Conservation (phyloP, 2,113 vertebrate species). For the zebrafish (Danio rerio) region GRCz12tu NC_133189.1:39787501-39788000, state of each 20-base stretch:
- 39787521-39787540: slow-evolving; percentile 66
- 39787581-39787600: slow-evolving; percentile 37
- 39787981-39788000: background rate
- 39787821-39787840: slow-evolving; percentile 58
- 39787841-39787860: slow-evolving; percentile 49
- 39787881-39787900: background rate
- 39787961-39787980: background rate
- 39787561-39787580: slow-evolving; percentile 45
- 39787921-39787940: background rate
- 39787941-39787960: background rate
- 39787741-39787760: background rate
- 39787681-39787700: background rate
- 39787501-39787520: slow-evolving; percentile 70
- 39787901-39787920: background rate
- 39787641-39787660: background rate
- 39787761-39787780: slow-evolving; percentile 13
- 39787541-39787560: slow-evolving; percentile 28
- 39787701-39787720: background rate
- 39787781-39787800: slow-evolving; percentile 6
- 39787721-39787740: background rate
- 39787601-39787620: background rate
- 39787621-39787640: background rate
- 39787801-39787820: slow-evolving; percentile 51
- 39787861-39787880: slow-evolving; percentile 17
- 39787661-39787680: background rate